phyloP scores from a whole-genome alignment of 2,113 vertebrate genomes.

The Brachyhypopomus gauderio region DNA sequence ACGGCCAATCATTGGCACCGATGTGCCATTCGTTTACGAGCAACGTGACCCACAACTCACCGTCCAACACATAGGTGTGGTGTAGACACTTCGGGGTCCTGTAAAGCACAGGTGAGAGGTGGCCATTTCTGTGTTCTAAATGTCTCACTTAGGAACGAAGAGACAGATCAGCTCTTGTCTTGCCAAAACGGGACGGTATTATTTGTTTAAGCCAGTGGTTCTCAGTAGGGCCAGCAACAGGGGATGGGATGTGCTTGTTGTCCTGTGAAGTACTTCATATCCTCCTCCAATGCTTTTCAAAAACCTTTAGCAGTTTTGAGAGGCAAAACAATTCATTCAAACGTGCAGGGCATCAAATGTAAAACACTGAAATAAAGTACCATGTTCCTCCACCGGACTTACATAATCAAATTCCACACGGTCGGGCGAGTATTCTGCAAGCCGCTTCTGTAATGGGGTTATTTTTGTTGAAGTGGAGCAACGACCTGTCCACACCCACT shows the following conservation, averaged over 20 bases:
- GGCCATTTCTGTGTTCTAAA: neutral
- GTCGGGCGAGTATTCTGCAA: conserved; percentile 3
- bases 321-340: neutral
- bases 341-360: neutral
- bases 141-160: conserved; percentile 15
- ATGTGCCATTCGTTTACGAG: neutral
- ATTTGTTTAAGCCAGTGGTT: neutral
- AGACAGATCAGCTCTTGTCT: neutral
- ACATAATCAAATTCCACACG: conserved; percentile 31
- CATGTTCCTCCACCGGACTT: neutral
- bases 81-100: neutral
- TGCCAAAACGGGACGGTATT: neutral
- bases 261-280: no score
- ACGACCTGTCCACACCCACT: neutral
- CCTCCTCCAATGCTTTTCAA: no score
- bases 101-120: neutral
- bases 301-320: no score
- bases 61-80: neutral
- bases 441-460: neutral
- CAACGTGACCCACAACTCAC: neutral
- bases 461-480: conserved; percentile 24
- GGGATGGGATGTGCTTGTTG: no score
- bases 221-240: no score
- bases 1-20: neutral
- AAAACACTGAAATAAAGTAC: neutral